phyloP scores from a whole-genome alignment of 2,888 invertebrate genomes.

The Agonopterix alstromeriana region DNA sequence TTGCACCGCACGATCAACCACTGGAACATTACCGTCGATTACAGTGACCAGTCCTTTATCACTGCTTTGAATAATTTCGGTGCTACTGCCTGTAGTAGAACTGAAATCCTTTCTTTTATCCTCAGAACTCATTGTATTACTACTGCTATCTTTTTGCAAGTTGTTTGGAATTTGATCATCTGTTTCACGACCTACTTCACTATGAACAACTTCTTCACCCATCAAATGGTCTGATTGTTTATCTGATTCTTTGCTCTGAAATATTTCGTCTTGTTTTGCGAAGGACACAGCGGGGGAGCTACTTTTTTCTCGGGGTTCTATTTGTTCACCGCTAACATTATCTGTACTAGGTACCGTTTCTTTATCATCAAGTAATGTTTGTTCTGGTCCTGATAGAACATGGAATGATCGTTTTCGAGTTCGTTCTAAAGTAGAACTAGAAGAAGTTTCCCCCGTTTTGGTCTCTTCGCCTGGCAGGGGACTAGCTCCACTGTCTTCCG shows the following conservation, averaged over 20 bases:
- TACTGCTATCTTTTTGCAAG: conserved; percentile 31
- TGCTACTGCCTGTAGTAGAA: conserved; percentile 47
- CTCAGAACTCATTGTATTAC: conserved; percentile 29
- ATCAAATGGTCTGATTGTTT: conserved; percentile 46
- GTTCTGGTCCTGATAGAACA: conserved; percentile 58
- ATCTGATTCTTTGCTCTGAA: conserved; percentile 48
- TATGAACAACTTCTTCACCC: conserved; percentile 52
- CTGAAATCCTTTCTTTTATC: conserved; percentile 43
- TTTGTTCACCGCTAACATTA: conserved; percentile 39
- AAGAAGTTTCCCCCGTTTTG: conserved; percentile 14
- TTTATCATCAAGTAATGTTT: conserved; percentile 25
- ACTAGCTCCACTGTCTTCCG: conserved; percentile 14
- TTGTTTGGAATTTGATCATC: conserved; percentile 30
- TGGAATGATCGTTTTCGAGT: conserved; percentile 64
- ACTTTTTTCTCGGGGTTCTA: conserved; percentile 48
- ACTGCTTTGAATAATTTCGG: conserved; percentile 32
- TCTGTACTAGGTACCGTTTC: conserved; percentile 37
- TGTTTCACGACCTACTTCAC: conserved; percentile 24
- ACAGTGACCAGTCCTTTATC: conserved; percentile 50
- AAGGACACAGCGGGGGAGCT: conserved; percentile 55
- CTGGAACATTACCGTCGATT: conserved; percentile 32
- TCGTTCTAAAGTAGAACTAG: conserved; percentile 34
- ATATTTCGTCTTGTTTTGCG: conserved; percentile 57
- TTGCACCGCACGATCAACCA: conserved; percentile 46
- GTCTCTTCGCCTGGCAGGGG: conserved; percentile 17